Conservation (phyloP, 2,797 vertebrate species). For the Xiphophorus birchmanni region DNA sequence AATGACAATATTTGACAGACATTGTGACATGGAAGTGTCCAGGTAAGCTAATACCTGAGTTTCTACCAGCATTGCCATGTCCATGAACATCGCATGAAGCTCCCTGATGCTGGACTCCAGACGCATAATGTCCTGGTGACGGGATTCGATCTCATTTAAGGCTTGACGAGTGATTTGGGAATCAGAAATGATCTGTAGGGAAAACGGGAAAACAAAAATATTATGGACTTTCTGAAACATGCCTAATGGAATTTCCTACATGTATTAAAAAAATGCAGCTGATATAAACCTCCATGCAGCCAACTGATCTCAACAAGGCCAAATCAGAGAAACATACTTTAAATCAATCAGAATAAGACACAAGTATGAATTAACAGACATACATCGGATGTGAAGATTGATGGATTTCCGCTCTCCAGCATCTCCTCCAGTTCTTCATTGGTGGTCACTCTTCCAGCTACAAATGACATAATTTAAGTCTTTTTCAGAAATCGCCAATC, state of each 20-base stretch:
- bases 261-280: background rate
- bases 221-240: background rate
- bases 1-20: background rate
- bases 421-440: conserved; percentile 94
- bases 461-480: conserved; percentile 26
- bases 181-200: conserved; percentile 91
- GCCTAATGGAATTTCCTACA: background rate
- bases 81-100: conserved; percentile 92
- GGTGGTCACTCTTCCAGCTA: conserved; percentile 91
- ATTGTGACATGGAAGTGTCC: background rate
- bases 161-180: conserved; percentile 93
- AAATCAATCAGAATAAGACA: background rate
- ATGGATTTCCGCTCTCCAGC: conserved; percentile 92
- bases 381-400: conserved; percentile 95
- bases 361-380: conserved; percentile 49
- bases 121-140: conserved; percentile 93
- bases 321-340: conserved; percentile 40
- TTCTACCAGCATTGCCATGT: conserved; percentile 96
- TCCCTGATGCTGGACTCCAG: conserved; percentile 94
- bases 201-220: background rate
- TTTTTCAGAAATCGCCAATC: background rate
- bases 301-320: conserved; percentile 17
- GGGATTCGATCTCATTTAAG: conserved; percentile 92
- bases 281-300: background rate
- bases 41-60: conserved; percentile 83